phyloP scores from a whole-genome alignment of 2,113 vertebrate genomes.

The Gorsachius goisagi region DNA sequence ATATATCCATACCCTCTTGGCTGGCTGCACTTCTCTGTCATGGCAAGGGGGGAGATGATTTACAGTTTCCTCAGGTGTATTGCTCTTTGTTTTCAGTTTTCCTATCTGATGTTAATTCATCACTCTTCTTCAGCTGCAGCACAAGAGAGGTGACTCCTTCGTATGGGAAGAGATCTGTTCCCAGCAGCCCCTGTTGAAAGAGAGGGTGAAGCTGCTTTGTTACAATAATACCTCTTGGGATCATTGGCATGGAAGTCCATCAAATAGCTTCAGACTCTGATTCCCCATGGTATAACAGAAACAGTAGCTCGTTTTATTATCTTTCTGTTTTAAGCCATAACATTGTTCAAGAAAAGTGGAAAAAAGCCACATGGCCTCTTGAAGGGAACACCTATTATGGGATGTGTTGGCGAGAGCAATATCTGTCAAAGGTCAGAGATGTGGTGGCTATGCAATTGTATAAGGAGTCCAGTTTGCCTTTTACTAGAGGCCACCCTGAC shows the following conservation, averaged over 20 bases:
- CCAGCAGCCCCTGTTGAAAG: neutral
- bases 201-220: neutral
- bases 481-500: neutral
- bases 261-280: neutral
- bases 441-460: neutral
- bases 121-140: neutral
- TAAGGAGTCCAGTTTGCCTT: neutral
- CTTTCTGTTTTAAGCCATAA: neutral
- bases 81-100: neutral
- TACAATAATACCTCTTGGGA: neutral
- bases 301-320: neutral
- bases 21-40: neutral
- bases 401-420: neutral
- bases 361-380: neutral
- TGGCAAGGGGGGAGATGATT: neutral
- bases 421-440: neutral
- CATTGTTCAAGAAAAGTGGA: neutral
- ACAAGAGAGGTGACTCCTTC: neutral
- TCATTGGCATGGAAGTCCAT: neutral
- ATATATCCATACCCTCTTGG: neutral
- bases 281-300: neutral
- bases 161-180: neutral
- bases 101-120: neutral
- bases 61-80: neutral
- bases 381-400: neutral